Evolutionary conservation across 2,888 invertebrate genomes (phyloP), one percentile per base, ranked within the genome.

Genomic region (Pharmacophagus antenor): DNA sequence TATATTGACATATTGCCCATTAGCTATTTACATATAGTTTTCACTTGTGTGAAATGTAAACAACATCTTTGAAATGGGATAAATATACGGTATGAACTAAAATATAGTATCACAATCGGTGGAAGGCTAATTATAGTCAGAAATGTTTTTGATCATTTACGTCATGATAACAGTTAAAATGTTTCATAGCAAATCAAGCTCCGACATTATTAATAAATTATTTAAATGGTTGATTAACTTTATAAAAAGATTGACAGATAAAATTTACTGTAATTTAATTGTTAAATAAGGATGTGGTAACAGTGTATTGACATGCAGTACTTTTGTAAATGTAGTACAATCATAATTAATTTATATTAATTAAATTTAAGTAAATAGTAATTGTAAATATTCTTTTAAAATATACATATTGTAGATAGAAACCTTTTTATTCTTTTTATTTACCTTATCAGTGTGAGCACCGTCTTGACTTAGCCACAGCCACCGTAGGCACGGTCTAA

Each of bases 331-430:
- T 54, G 54, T 62, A 51, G 62, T 51, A 62, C 58, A 62, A 58
- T 58, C 41, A 42, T 37, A n/a, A n/a, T n/a, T n/a, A n/a, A 25
- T 18, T 42, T 58, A 22, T 42, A 50, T 47, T 47, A 54, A 54
- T 27, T 37, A 25, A 58, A 22, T 20, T 46, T 46, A 37, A 56
- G 20, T 8, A 31, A 41, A 54, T 27, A 21, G 27, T 50, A 50
- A 55, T 54, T 62, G 62, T 62, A 62, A 57, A 62, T 54, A 62
- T 15, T 37, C 22, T 57, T 50, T 53, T 52, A 44, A 52, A 60
- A 57, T 57, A 61, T 20, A 61, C 41, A 20, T 22, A 6, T 15
- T 57, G 53, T 57, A 61, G 49, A 53, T 52, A 47, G n/a, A n/a
- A n/a, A n/a, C n/a, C 41, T 27, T 52, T 61, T 48, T 41, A 22